phyloP scores from a whole-genome alignment of 2,888 invertebrate species.

The Eledone cirrhosa region DNA sequence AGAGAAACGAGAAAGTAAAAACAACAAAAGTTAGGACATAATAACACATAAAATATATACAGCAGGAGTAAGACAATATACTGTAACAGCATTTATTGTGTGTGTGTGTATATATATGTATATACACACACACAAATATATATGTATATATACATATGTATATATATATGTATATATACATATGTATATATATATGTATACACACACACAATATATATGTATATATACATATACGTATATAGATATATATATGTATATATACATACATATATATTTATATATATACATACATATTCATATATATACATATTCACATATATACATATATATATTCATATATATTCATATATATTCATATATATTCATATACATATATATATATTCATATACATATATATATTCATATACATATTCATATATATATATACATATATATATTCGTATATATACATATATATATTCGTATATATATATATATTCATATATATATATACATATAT shows the following conservation, averaged over 20 bases:
- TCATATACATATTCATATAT: not conserved
- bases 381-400: not conserved
- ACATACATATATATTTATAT: constrained; percentile 35
- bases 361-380: not conserved
- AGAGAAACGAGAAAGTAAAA: too few species aligned
- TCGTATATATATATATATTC: not conserved
- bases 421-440: not conserved
- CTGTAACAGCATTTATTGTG: too few species aligned
- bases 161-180: not conserved
- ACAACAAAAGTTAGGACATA: too few species aligned
- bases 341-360: not conserved
- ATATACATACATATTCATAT: constrained; percentile 34
- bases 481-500: not conserved
- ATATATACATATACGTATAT: not conserved
- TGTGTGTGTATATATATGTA: too few species aligned
- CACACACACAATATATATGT: not conserved
- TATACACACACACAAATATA: too few species aligned
- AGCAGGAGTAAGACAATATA: too few species aligned
- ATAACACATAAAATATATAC: too few species aligned
- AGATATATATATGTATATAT: not conserved
- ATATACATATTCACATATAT: constrained; percentile 34
- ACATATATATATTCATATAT: constrained; percentile 24
- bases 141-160: not conserved
- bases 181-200: not conserved
- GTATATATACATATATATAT: not conserved